Percentiles rank a stretch among this genome's conserved stretches.
phyloP scores from a whole-genome alignment of 2,113 vertebrate genomes.

The Muntiacus muntjak region DNA sequence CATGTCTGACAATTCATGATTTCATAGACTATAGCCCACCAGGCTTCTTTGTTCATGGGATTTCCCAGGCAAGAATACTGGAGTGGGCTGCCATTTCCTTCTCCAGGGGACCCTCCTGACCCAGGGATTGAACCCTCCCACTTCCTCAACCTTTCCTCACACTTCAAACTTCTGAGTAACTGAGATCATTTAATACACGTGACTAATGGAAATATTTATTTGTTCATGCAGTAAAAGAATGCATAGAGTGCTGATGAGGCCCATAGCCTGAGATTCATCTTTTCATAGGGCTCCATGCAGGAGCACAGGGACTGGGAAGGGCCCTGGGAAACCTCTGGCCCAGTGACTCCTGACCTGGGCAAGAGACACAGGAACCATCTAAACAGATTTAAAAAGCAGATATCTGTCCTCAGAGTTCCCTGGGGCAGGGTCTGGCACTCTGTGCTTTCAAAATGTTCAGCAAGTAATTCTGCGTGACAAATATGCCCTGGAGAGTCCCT shows the following conservation, averaged over 20 bases:
- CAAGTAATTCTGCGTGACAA: not conserved
- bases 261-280: not conserved
- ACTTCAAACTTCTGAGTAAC: not conserved
- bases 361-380: not conserved
- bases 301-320: not conserved
- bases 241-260: not conserved
- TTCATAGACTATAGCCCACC: not conserved
- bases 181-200: not conserved
- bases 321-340: not conserved
- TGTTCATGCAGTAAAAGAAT: not conserved
- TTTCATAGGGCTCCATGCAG: not conserved
- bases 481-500: not conserved
- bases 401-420: not conserved
- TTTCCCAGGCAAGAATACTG: not conserved
- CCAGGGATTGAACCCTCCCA: not conserved
- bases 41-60: not conserved
- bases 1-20: not conserved
- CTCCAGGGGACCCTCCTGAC: not conserved
- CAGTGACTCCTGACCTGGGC: not conserved
- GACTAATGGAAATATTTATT: not conserved
- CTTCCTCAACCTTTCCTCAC: not conserved
- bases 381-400: not conserved
- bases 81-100: not conserved
- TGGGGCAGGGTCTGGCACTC: not conserved
- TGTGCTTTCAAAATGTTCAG: not conserved